phyloP scores from a whole-genome alignment of 2,888 invertebrate genomes.

The Fragum sueziense region DNA sequence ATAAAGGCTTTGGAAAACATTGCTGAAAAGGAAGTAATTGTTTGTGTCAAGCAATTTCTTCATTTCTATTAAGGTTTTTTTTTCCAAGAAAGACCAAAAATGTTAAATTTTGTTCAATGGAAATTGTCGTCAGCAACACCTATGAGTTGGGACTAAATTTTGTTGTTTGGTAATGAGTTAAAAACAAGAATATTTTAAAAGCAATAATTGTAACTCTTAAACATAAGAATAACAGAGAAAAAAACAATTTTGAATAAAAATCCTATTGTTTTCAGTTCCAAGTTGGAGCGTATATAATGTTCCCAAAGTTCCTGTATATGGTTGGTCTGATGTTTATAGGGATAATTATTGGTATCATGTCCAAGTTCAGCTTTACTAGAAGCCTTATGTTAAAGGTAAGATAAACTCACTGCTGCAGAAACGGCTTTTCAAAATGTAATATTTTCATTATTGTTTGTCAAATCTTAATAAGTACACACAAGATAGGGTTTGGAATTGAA shows the following conservation, averaged over 20 bases:
- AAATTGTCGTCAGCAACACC: no score
- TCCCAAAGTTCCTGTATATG: conserved; percentile 84
- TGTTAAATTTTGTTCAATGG: no score
- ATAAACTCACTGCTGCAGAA: no score
- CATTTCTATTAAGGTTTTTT: background rate
- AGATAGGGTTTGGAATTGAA: no score
- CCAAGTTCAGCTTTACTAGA: conserved; percentile 86
- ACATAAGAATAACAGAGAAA: background rate
- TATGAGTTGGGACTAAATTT: no score
- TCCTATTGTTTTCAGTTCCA: conserved; percentile 85
- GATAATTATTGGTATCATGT: conserved; percentile 86
- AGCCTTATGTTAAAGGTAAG: conserved; percentile 86
- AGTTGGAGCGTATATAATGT: conserved; percentile 88
- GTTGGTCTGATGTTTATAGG: conserved; percentile 84
- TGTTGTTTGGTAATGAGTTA: no score
- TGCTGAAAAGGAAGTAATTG: background rate
- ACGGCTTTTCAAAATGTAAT: no score
- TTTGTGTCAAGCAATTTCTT: background rate
- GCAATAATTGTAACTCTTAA: background rate
- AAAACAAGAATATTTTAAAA: background rate
- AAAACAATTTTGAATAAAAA: no score
- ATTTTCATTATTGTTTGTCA: no score
- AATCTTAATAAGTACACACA: no score
- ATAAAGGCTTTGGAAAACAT: no score
- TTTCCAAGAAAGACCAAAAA: no score